These are phyloP conservation scores for Cyprinella venusta DNA, from an alignment of 2,797 vertebrate genomes.

Conservation along the genomic window DNA sequence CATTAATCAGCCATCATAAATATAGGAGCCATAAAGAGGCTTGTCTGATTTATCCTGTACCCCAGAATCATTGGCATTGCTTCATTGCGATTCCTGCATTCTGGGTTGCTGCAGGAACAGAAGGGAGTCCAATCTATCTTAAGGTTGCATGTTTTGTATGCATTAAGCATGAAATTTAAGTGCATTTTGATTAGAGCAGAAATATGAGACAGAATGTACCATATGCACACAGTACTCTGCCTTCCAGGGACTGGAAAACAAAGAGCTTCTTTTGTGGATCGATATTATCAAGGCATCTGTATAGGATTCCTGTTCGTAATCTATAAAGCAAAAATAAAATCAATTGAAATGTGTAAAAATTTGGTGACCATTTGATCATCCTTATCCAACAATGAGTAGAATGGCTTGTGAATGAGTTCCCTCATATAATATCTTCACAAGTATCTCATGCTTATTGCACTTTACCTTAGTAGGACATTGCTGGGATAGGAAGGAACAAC, in stretches of 20 bases:
- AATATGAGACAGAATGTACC: neutral
- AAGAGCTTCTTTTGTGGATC: neutral
- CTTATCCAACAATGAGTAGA: neutral
- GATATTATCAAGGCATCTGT: neutral
- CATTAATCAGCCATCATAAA: constrained; percentile 65
- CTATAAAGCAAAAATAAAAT: neutral
- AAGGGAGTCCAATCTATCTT: constrained; percentile 23
- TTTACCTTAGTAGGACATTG: neutral
- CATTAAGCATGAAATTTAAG: constrained; percentile 13
- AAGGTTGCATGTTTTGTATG: neutral
- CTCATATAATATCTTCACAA: neutral
- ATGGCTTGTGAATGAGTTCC: neutral
- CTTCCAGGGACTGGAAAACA: neutral
- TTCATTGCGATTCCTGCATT: constrained; percentile 54
- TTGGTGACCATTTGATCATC: neutral
- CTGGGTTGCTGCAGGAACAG: constrained; percentile 12
- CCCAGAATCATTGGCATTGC: constrained; percentile 56
- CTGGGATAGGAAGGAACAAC: neutral
- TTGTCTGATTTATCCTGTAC: constrained; percentile 62
- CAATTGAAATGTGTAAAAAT: neutral
- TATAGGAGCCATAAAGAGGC: constrained; percentile 54
- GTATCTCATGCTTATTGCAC: neutral
- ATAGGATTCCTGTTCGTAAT: neutral
- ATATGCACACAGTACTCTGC: neutral
- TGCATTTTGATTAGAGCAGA: neutral